Base-by-base conservation (phyloP, 2,888 invertebrate species). In the Cosmorhoe ocellata region DNA sequence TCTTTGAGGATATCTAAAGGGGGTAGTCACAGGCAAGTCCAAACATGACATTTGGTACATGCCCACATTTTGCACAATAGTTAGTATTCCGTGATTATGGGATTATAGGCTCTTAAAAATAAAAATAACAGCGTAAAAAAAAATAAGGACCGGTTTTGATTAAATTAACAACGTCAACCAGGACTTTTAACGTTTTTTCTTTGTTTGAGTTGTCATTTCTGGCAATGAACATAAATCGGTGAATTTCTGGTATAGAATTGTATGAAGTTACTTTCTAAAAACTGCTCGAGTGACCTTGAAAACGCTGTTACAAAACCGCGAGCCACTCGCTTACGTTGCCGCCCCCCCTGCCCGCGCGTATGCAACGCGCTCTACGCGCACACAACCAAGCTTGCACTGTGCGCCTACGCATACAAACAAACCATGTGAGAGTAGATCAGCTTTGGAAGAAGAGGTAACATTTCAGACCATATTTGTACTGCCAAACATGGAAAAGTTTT, bases 201-300 rank as follows among this genome's bases (percentile, higher is more conserved):
- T n/a, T n/a, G n/a, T n/a, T n/a, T n/a, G n/a, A 24, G 5, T 24
- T 42, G 26, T 38, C 36, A 53, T 36, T 43, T 13, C 18, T 7
- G 7, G 11, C 30, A 26, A 11, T 6, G 13, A 40, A 39, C 33
- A 41, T 34, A 9, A 27, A 34, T 30, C 18, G 31, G 10, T 22
- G 11, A 11, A 36, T 24, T 10, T 36, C 22, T 34, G 11, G 22
- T 24, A 36, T n/a, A 18, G 22, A 48, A 39, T 37, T 39, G 31
- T 78, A 71, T 84, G 80, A 83, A 84, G 84, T 86, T 83, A 90
- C 90, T 91, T 90, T 91, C 90, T 90, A 90, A 90, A 90, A 88
- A 87, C 85, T 86, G 81, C 81, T 85, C 79, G 76, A 74, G 76
- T 90, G 90, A 90, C 91, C 90, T 90, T 90, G 90, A 90, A 89